Evolutionary conservation across 2,113 vertebrate genomes (phyloP), one percentile per base, ranked within the genome.

Genomic region (Sturnus vulgaris): DNA sequence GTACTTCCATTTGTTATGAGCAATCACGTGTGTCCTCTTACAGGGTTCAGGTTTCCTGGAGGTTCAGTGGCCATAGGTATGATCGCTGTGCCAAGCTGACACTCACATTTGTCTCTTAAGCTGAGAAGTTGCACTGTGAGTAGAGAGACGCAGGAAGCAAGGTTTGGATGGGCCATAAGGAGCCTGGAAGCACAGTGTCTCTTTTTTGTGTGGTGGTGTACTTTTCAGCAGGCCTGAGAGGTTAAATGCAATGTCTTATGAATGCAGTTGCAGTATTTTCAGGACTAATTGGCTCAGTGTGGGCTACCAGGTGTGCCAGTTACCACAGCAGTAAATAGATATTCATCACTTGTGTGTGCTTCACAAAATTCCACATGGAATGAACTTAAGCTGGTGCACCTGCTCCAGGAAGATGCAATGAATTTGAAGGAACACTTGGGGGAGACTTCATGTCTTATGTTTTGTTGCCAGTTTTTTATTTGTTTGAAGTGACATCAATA

Each of bases 381-480:
- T 72, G 61, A 82, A 50, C 17, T 53, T 75, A 24, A 37, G 25
- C 33, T 85, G 46, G 20, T 80, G 33, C 6, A 28, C 19, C 63
- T 1, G 0, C 55, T 95, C 71, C 39, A 80, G 63, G 50, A 77
- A 70, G 93, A 60, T 96, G 94, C 70, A 95, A 86, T 97, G 82
- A 92, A 90, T 93, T 82, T 80, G 71, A 93, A 93, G 59, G 59
- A 93, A 96, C 94, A 88, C 94, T 92, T 96, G 95, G 92, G 93
- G 93, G 94, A 97, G 94, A 94, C 95, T 96, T 94, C 35, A 93
- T 59, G 88, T 95, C 68, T 96, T 15, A 6, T 39, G 39, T 91
- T 90, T 66, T 75, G 15, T 75, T 90, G 79, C 52, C 42, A 76
- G 28, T 18, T 89, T 85, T 91, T 87, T 3, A 55, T 65, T 69